Evolutionary conservation across 2,113 vertebrate species (phyloP), one percentile per base, ranked within the genome.

Genomic region (Syrrhaptes paradoxus): DNA sequence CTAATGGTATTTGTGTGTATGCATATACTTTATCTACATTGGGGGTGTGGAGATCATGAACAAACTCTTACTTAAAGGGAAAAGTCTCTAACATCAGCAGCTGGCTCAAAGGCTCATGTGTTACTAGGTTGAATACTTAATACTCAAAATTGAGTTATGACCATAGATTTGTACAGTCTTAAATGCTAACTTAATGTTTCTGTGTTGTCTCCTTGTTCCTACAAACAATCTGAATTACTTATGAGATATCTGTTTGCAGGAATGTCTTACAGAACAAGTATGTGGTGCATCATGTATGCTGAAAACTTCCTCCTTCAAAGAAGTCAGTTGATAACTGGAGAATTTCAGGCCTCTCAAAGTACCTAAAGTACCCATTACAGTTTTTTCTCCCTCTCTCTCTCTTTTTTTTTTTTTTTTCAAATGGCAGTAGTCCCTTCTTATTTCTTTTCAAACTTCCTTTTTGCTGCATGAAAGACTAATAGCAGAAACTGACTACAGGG

Each of bases 361-460:
- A 89, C 26, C 21, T 86, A 11, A 18, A 45, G 38, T 41, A 89
- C 26, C 28, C 24, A 15, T 31, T 66, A 45, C 0, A 48, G 3
- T 17, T 21, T 41, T 49, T 25, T 7, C n/a, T 66, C 10, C 17
- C 3, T 14, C 4, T 5, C 11, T 41, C 11, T 41, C 13, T 3
- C 1, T 5, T 11, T 20, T 17, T 55, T 16, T 11, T 8, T 34
- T n/a, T 8, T 9, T 63, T 77, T 66, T n/a, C 0, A 17, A 45
- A 32, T 52, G 19, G 18, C 61, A 6, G 48, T 54, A 58, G 18
- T 67, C 24, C 38, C 9, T 54, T 65, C 12, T 70, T 36, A 11
- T 1, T 77, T 73, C 43, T 58, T 79, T 41, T 20, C 20, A 9
- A 34, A 32, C 9, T 32, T 78, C 4, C 14, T 34, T 85, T 55